These are phyloP conservation scores for Drosophila meridiana DNA, from an alignment of 2,888 invertebrate species.

Conservation along the genomic window DNA sequence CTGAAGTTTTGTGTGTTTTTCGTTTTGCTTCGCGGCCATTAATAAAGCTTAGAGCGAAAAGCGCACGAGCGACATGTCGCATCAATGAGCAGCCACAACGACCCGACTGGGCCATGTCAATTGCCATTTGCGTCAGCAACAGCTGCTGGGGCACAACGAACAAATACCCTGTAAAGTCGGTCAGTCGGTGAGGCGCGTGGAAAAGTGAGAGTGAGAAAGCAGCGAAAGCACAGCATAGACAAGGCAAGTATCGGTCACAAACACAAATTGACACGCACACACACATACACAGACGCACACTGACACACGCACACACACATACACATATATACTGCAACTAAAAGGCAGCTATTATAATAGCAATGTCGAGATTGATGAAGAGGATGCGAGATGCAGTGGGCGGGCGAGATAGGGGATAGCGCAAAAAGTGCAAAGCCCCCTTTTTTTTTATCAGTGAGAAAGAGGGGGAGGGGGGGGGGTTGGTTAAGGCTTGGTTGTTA, in stretches of 20 bases:
- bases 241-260: neutral
- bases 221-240: neutral
- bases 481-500: constrained; percentile 1
- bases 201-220: neutral
- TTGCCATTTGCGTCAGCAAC: constrained; percentile 11
- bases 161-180: constrained; percentile 11
- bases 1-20: neutral
- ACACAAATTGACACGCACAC: neutral
- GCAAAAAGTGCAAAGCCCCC: neutral
- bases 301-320: neutral
- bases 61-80: constrained; percentile 37
- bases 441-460: neutral
- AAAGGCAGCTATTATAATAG: constrained; percentile 25
- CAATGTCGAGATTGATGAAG: constrained; percentile 12
- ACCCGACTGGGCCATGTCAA: constrained; percentile 7
- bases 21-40: constrained; percentile 31
- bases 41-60: constrained; percentile 58
- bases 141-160: neutral
- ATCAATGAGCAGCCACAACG: constrained; percentile 54
- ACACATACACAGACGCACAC: neutral
- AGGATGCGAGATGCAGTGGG: neutral
- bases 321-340: neutral
- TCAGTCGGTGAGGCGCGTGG: neutral
- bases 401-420: neutral
- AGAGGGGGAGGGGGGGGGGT: neutral